Conservation (phyloP, 2,888 invertebrate genomes). For the Alentia gelatinosa region DNA sequence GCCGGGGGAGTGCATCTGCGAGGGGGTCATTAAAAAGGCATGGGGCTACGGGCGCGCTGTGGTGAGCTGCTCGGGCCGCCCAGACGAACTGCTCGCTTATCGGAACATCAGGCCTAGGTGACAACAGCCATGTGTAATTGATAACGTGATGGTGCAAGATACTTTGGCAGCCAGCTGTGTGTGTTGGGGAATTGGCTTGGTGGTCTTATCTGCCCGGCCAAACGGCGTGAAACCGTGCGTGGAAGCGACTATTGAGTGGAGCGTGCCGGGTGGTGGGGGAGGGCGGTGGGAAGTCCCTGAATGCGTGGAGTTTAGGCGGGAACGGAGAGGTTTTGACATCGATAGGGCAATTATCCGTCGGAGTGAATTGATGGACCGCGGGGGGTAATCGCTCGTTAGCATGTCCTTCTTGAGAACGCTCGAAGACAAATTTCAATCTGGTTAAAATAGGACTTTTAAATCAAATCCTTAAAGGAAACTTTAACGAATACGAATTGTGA, state of each 20-base stretch:
- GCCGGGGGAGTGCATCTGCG: not conserved
- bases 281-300: not conserved
- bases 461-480: too few relatives aligned
- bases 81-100: not conserved
- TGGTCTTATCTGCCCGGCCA: not conserved
- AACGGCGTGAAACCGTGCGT: conserved; percentile 11
- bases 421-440: too few relatives aligned
- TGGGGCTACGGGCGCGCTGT: not conserved
- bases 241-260: not conserved
- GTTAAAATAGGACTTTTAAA: too few relatives aligned
- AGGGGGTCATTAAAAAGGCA: conserved; percentile 15
- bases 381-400: not conserved
- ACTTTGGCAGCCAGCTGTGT: not conserved
- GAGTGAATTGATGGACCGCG: not conserved
- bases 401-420: too few relatives aligned
- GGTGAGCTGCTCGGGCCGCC: not conserved
- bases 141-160: conserved; percentile 39
- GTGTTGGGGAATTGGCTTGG: conserved; percentile 5
- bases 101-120: conserved; percentile 19
- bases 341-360: not conserved
- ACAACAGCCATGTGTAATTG: conserved; percentile 33
- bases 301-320: not conserved
- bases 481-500: too few relatives aligned
- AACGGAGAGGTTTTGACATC: not conserved
- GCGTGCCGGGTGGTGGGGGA: not conserved